Evolutionary conservation across 2,888 invertebrate species (phyloP).

Genomic region (Apamea crenata): DNA sequence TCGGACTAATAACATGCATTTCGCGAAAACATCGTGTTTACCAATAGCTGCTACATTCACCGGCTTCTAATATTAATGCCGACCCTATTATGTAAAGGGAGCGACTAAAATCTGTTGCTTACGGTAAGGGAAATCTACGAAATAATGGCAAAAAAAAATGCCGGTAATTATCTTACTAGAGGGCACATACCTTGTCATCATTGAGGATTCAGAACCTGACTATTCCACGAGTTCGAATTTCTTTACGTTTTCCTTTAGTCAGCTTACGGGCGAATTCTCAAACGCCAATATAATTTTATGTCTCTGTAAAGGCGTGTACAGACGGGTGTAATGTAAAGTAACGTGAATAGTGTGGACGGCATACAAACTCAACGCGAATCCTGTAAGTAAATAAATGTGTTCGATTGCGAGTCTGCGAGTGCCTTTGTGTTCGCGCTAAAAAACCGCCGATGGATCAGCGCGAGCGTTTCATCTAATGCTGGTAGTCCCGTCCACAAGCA

Average conservation of each 20-base stretch:
- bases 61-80: slow-evolving; percentile 22
- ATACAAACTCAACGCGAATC: too few species aligned
- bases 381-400: too few species aligned
- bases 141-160: background rate
- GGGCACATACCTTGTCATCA: background rate
- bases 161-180: background rate
- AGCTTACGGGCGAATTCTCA: background rate
- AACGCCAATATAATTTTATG: background rate
- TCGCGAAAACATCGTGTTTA: slow-evolving; percentile 60
- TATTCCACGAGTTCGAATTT: background rate
- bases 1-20: slow-evolving; percentile 60
- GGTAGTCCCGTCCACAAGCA: too few species aligned
- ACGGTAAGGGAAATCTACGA: background rate
- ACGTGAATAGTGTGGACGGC: too few species aligned
- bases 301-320: background rate
- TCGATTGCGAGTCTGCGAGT: too few species aligned
- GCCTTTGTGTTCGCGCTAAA: too few species aligned
- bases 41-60: slow-evolving; percentile 27
- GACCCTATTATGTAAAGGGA: slow-evolving; percentile 38
- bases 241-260: background rate
- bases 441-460: too few species aligned
- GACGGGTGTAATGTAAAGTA: too few species aligned
- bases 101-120: slow-evolving; percentile 32
- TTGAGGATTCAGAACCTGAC: background rate
- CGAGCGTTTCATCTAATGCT: too few species aligned